Evolutionary conservation across 64 coral and sea anemone genomes (phyloP).

Genomic region (Montipora efflorescens): DNA sequence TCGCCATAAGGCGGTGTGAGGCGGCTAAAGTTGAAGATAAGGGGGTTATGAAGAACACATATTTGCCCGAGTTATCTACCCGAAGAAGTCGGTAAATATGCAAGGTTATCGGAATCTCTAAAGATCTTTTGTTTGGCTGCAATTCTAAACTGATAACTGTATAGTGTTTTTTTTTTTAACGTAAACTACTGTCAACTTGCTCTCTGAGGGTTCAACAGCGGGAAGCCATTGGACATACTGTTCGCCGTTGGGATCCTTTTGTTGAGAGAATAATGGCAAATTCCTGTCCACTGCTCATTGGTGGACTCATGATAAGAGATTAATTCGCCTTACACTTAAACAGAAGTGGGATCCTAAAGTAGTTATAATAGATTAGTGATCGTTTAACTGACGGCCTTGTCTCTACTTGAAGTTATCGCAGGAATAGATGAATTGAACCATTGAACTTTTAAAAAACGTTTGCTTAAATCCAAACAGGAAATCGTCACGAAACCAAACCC

Average conservation of each 20-base stretch:
- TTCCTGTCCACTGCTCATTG: not conserved
- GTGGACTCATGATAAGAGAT: too few relatives aligned
- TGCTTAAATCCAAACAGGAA: not conserved
- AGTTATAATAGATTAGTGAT: not conserved
- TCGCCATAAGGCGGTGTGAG: not conserved
- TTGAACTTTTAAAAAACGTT: not conserved
- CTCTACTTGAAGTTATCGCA: not conserved
- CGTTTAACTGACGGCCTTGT: not conserved
- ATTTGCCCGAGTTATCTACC: not conserved
- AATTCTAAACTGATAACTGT: conserved; percentile 22
- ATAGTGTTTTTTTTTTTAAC: not conserved
- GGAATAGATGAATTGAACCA: not conserved
- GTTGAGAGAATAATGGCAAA: not conserved
- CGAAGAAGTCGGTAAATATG: not conserved
- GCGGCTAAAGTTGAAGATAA: not conserved
- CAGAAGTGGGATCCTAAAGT: conserved; percentile 7
- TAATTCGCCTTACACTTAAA: not conserved
- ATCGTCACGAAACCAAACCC: conserved; percentile 32
- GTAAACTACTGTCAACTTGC: not conserved
- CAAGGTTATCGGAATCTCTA: conserved; percentile 25
- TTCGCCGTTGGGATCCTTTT: not conserved
- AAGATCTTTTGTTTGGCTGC: conserved; percentile 2
- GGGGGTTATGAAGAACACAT: conserved; percentile 22
- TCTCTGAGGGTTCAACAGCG: conserved; percentile 5
- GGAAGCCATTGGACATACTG: not conserved